Base-by-base conservation (phyloP, 1,140 invertebrate genomes). In the Meloidogyne floridensis region DNA sequence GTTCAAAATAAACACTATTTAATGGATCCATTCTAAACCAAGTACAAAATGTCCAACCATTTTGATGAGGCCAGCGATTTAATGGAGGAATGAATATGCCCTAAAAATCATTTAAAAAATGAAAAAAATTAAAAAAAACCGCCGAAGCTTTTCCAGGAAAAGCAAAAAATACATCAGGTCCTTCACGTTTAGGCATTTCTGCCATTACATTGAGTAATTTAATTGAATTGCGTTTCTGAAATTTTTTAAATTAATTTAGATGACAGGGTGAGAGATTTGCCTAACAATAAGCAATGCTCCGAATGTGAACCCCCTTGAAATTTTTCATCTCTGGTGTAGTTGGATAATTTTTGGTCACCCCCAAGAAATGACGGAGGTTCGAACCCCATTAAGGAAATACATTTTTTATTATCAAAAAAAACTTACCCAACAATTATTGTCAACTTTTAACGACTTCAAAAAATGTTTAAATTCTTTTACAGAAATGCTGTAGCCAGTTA, bases 111-210 rank as follows among this genome's bases (percentile, higher is more conserved):
- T 32, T 76, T 43, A 18, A 10, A 6, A 32, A 5, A 43, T 20
- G 13, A 72, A 6, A 20, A 43, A 82, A 86, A 20, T 3, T 13
- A 20, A 43, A 75, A 51, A 95, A 95, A 93, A 98, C 96, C 90
- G 97, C 97, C 92, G 96, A 96, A 92, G 97, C 97, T 90, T 95
- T 94, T 72, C 97, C 97, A n/a, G 97, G 97, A 92, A 99, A 99
- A 92, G 96, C 98, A 93, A 99, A 99, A 93, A 99, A 99, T 73
- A 98, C 96, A 91, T 99, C 97, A 9, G 97, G 96, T 73, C 96
- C 96, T 88, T 95, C 96, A 87, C 96, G 93, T 90, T 98, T 95
- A 69, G 97, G 97, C 96, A 98, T 98, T 92, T 98, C 96, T 80
- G 96, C 93, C 54, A 99, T 93, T 72, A 98, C 97, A 91, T 95